These are phyloP conservation scores for Agrochola lota DNA, from an alignment of 2,888 invertebrate genomes.

Conservation along the genomic window DNA sequence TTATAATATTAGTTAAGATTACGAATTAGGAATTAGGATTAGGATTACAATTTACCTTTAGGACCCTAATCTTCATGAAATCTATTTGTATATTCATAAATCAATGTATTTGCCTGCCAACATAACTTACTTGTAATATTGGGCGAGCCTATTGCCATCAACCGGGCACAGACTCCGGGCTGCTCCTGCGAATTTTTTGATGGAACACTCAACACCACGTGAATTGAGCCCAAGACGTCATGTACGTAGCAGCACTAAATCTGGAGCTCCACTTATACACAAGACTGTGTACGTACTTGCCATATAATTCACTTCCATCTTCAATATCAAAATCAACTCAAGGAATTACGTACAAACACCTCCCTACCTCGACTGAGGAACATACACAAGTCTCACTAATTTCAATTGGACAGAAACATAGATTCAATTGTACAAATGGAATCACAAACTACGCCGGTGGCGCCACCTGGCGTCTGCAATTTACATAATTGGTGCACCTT, in stretches of 20 bases:
- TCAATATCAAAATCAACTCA: conserved; percentile 9
- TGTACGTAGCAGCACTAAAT: neutral
- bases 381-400: conserved; percentile 39
- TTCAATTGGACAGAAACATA: conserved; percentile 47
- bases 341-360: neutral
- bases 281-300: neutral
- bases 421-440: conserved; percentile 62
- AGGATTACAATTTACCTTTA: neutral
- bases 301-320: neutral
- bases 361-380: neutral
- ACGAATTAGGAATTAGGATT: too few relatives aligned
- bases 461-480: conserved; percentile 51
- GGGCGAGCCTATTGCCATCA: neutral
- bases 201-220: neutral
- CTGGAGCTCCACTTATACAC: neutral
- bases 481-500: conserved; percentile 67
- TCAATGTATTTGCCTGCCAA: neutral
- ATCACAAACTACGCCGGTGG: conserved; percentile 55
- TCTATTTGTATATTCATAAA: neutral
- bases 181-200: neutral
- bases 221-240: neutral
- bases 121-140: neutral
- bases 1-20: too few relatives aligned
- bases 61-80: neutral
- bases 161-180: neutral